Conservation (phyloP, 2,888 invertebrate species). For the Dilophus febrilis region DNA sequence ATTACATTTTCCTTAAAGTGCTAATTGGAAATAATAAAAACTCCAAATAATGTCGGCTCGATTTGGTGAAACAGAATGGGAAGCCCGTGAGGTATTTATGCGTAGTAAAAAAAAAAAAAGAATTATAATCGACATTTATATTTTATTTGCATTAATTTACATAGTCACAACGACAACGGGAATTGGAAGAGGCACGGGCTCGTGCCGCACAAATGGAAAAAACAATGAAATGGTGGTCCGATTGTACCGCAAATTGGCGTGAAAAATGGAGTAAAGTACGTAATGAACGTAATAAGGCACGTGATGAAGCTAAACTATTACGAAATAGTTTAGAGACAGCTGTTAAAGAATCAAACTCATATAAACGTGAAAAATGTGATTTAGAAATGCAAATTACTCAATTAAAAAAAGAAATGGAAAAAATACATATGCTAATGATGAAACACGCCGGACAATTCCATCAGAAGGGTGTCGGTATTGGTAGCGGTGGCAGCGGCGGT, state of each 20-base stretch:
- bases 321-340: constrained; percentile 63
- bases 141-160: background rate
- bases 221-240: constrained; percentile 98
- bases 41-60: constrained; percentile 19
- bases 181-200: constrained; percentile 86
- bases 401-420: constrained; percentile 64
- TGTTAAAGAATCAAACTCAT: constrained; percentile 53
- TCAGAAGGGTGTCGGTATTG: constrained; percentile 20
- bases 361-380: constrained; percentile 65
- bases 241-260: constrained; percentile 92
- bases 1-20: too few species aligned
- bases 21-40: too few species aligned
- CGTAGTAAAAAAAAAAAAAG: background rate
- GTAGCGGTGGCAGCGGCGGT: constrained; percentile 18
- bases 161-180: constrained; percentile 37
- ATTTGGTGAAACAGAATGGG: constrained; percentile 29
- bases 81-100: constrained; percentile 25
- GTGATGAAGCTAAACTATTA: constrained; percentile 75
- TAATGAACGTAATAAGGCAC: constrained; percentile 80
- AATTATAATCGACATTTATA: background rate
- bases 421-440: constrained; percentile 46
- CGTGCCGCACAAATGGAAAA: constrained; percentile 97
- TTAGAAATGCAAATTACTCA: constrained; percentile 59
- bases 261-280: constrained; percentile 93
- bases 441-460: constrained; percentile 56